Evolutionary conservation across 1,140 invertebrate genomes (phyloP).

Genomic region (Aplysia californica): DNA sequence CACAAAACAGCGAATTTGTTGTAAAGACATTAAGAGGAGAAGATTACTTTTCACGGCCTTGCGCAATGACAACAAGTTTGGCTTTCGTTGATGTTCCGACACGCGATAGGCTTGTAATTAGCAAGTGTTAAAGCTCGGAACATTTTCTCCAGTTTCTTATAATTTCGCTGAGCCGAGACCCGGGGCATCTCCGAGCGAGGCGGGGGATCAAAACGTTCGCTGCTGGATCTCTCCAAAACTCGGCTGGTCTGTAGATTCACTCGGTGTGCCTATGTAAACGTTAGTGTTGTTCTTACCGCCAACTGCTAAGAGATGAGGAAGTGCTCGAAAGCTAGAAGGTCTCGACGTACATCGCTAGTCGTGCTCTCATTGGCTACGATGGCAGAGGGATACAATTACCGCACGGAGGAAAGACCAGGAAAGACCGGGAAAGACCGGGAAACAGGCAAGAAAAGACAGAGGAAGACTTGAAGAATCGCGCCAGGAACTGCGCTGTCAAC

Average conservation of each 20-base stretch:
- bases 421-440: too few relatives aligned
- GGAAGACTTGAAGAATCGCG: too few relatives aligned
- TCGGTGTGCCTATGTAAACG: neutral
- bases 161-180: neutral
- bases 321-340: too few relatives aligned
- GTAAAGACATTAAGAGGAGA: neutral
- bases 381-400: neutral
- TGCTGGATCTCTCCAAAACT: neutral
- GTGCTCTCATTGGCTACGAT: neutral
- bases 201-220: neutral
- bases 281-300: neutral
- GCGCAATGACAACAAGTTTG: slow-evolving; percentile 9
- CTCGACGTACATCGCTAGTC: too few relatives aligned
- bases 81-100: neutral
- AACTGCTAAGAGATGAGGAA: too few relatives aligned
- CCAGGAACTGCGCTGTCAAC: neutral
- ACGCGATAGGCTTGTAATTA: slow-evolving; percentile 15
- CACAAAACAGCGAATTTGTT: neutral
- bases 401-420: neutral
- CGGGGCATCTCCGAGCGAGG: neutral
- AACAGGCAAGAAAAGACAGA: too few relatives aligned
- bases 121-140: slow-evolving; percentile 3
- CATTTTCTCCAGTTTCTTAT: neutral
- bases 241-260: neutral
- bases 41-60: neutral